Percentiles rank a stretch among this genome's conserved stretches.
These are phyloP conservation scores for Mamestra brassicae DNA, from an alignment of 2,888 invertebrate species.

Conservation along the genomic window DNA sequence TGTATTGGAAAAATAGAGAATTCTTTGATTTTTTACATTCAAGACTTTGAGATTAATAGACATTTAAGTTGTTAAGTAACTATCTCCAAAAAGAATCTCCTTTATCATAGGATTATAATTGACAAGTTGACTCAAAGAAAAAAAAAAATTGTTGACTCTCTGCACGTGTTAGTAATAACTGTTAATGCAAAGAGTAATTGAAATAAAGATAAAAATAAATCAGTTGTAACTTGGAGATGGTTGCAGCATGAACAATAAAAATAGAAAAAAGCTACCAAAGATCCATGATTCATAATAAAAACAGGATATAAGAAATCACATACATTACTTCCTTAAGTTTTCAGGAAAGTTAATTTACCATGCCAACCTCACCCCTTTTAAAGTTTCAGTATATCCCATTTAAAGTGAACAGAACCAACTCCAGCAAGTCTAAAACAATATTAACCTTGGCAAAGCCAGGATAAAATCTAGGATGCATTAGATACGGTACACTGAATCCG, in stretches of 20 bases:
- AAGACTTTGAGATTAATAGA: too few relatives aligned
- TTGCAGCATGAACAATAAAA: too few relatives aligned
- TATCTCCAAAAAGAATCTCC: neutral
- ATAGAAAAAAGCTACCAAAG: too few relatives aligned
- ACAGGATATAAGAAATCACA: neutral
- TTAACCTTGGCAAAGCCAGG: slow-evolving; percentile 21
- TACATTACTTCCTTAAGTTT: neutral
- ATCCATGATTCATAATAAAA: too few relatives aligned
- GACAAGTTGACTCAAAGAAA: too few relatives aligned
- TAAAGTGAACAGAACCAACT: neutral
- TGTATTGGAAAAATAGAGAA: neutral
- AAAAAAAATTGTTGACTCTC: too few relatives aligned
- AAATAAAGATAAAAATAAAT: too few relatives aligned
- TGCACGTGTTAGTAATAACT: too few relatives aligned
- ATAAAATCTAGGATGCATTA: slow-evolving; percentile 52
- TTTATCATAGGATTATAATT: too few relatives aligned
- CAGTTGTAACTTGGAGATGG: too few relatives aligned
- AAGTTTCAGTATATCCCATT: neutral
- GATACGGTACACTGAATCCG: slow-evolving; percentile 28
- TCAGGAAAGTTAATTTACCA: neutral
- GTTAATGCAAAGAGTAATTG: too few relatives aligned
- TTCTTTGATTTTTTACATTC: neutral
- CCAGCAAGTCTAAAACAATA: slow-evolving; percentile 16
- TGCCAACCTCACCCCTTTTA: neutral
- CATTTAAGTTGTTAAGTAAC: too few relatives aligned